Evolutionary conservation across 1,140 invertebrate genomes (phyloP).

Genomic region (Drosophila nebulosa): DNA sequence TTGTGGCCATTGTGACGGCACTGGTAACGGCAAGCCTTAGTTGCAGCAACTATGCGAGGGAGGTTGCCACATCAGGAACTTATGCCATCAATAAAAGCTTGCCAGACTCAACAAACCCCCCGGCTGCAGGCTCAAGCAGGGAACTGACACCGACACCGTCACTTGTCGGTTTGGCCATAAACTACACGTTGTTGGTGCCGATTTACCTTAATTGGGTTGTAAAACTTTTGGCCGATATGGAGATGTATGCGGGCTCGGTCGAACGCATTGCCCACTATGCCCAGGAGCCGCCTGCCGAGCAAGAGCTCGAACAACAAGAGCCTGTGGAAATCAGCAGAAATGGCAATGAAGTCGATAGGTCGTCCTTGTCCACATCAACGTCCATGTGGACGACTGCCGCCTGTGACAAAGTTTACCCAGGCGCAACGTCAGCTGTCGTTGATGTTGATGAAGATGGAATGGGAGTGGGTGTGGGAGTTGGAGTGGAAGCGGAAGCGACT

Average conservation of each 20-base stretch:
- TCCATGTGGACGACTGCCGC: slow-evolving; percentile 22
- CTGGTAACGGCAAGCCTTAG: slow-evolving; percentile 83
- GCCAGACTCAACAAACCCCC: slow-evolving; percentile 1
- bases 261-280: slow-evolving; percentile 86
- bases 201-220: slow-evolving; percentile 92
- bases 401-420: slow-evolving; percentile 71
- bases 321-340: slow-evolving; percentile 50
- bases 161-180: slow-evolving; percentile 87
- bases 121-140: slow-evolving; percentile 10
- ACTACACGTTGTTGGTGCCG: slow-evolving; percentile 90
- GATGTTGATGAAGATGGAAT: slow-evolving; percentile 59
- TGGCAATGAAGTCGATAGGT: slow-evolving; percentile 70
- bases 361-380: slow-evolving; percentile 33
- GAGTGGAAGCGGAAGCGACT: background rate
- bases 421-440: slow-evolving; percentile 70
- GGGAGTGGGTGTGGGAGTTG: background rate
- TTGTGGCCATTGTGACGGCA: slow-evolving; percentile 86
- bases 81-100: slow-evolving; percentile 65
- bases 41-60: slow-evolving; percentile 53
- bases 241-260: slow-evolving; percentile 90
- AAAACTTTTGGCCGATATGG: slow-evolving; percentile 89
- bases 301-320: slow-evolving; percentile 1
- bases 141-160: slow-evolving; percentile 83
- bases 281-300: slow-evolving; percentile 27
- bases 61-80: slow-evolving; percentile 39